Percentiles rank a stretch among this genome's conserved stretches.
These are phyloP conservation scores for Malthinus flaveolus DNA, from an alignment of 2,888 invertebrate species.

Conservation along the genomic window DNA sequence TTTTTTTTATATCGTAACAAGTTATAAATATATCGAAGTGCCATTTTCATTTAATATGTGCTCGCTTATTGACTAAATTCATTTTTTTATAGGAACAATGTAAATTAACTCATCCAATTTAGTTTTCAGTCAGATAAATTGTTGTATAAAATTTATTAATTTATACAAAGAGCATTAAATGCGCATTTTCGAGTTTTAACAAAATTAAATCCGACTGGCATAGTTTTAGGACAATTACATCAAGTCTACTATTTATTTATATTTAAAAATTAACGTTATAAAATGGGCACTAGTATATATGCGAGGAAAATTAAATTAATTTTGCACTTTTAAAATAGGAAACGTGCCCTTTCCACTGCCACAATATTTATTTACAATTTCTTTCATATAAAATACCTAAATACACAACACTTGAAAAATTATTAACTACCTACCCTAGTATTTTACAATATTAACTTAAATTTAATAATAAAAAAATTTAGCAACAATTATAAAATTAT, in stretches of 20 bases:
- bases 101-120: conserved; percentile 27
- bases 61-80: conserved; percentile 27
- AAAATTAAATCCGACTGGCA: conserved; percentile 16
- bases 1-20: conserved; percentile 23
- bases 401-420: conserved; percentile 16
- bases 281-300: conserved; percentile 21
- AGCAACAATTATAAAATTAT: neutral
- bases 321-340: conserved; percentile 41
- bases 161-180: conserved; percentile 2
- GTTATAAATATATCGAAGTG: conserved; percentile 30
- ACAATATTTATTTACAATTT: conserved; percentile 13
- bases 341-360: conserved; percentile 33
- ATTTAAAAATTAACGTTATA: conserved; percentile 11
- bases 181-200: neutral
- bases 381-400: conserved; percentile 13
- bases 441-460: conserved; percentile 2
- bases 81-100: conserved; percentile 36
- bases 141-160: conserved; percentile 3
- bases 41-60: conserved; percentile 21
- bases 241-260: conserved; percentile 1
- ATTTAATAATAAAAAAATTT: conserved; percentile 9
- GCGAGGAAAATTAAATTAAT: conserved; percentile 22
- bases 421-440: neutral
- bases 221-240: conserved; percentile 9
- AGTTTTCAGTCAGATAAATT: conserved; percentile 16